Percentiles rank a stretch among this genome's conserved stretches.
These are phyloP conservation scores for Hycleus cichorii DNA, from an alignment of 1,140 invertebrate species.

Conservation along the genomic window DNA sequence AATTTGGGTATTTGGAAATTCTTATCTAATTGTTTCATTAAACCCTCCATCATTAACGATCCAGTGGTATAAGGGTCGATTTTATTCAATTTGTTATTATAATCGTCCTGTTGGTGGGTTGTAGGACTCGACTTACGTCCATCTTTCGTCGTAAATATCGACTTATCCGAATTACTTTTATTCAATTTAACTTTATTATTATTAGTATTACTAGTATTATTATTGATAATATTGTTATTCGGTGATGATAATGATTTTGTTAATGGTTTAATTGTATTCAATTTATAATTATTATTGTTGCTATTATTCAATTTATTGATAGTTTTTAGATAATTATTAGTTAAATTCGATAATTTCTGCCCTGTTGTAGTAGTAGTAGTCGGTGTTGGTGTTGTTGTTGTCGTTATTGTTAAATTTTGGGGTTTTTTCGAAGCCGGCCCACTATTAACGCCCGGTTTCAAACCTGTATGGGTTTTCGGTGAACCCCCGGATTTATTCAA, in stretches of 20 bases:
- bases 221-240: conserved; percentile 37
- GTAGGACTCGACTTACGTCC: conserved; percentile 58
- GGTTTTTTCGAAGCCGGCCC: conserved; percentile 74
- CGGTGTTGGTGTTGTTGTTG: conserved; percentile 8
- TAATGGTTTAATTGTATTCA: conserved; percentile 34
- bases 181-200: conserved; percentile 36
- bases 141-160: conserved; percentile 55
- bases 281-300: background rate
- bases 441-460: conserved; percentile 76
- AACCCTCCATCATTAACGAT: conserved; percentile 56
- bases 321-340: background rate
- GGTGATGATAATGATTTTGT: conserved; percentile 41
- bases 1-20: conserved; percentile 83
- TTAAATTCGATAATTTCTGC: background rate
- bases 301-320: background rate
- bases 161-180: conserved; percentile 53
- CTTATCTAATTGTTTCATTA: conserved; percentile 71
- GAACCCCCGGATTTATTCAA: conserved; percentile 44
- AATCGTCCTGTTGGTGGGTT: conserved; percentile 51
- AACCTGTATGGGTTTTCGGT: conserved; percentile 69
- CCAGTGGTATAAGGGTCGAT: conserved; percentile 46
- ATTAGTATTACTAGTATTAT: too few species aligned
- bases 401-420: conserved; percentile 29
- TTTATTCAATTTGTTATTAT: conserved; percentile 44
- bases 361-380: too few species aligned